Evolutionary conservation across 1,140 invertebrate species (phyloP), one percentile per base, ranked within the genome.

Genomic region (Melanaphis sacchari): DNA sequence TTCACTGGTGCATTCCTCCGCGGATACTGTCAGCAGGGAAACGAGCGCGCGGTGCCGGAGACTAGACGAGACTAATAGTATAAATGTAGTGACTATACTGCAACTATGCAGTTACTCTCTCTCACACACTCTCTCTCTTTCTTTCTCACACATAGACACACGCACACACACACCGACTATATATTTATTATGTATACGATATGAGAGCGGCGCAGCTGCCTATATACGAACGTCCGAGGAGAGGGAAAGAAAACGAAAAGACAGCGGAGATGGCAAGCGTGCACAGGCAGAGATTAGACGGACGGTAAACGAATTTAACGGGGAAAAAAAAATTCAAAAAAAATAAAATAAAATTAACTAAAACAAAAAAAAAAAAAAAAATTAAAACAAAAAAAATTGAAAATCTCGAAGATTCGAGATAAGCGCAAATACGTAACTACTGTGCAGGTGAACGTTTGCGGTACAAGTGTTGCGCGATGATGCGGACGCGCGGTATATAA

Each of bases 1-100:
- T 81, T 93, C 84, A 41, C 40, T 40, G 81, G 46, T n/a, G 81
- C 91, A 84, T 90, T 91, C 90, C 52, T 89, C 43, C 54, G 21
- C 40, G 82, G 38, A 15, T 41, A 41, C 38, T 43, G 84, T 2
- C 84, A 31, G 84, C 1, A 31, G 41, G 9, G 40, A 85, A 24
- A 85, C 84, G 84, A 85, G 38, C 82, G 84, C 26, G 24, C 38
- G 84, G 40, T 41, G 31, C 40, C 84, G 26, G 40, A 31, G 84
- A 41, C 84, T 76, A 76, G 59, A 76, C 59, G 31, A 76, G 59
- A 76, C 59, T 76, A 76, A 76, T 76, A 76, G 59, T 76, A 76
- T 76, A 49, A 11, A 76, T 76, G 59, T 76, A 76, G 59, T 18
- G 59, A n/a, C 59, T 76, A 76, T 76, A 36, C 59, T 76, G 59